Conservation (phyloP, 2,888 invertebrate genomes). For the Sminthurides aquaticus region DNA sequence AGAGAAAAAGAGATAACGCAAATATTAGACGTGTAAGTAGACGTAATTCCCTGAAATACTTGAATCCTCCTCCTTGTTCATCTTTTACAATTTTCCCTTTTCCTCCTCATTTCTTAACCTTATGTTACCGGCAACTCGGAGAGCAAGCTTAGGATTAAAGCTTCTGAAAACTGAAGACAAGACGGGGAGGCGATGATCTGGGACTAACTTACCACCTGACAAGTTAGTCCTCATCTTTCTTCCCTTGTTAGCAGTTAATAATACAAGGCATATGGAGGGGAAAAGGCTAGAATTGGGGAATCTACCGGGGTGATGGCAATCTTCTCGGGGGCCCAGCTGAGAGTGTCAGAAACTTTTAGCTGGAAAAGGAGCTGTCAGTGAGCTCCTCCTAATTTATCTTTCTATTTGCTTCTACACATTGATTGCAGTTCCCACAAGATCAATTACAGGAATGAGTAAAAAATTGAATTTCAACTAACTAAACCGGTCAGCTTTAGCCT, state of each 20-base stretch:
- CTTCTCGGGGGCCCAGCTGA: slow-evolving; percentile 2
- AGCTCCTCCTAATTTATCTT: slow-evolving; percentile 34
- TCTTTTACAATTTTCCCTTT: neutral
- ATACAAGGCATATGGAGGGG: too few species aligned
- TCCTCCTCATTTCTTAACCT: neutral
- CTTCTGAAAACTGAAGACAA: too few species aligned
- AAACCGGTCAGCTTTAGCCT: neutral
- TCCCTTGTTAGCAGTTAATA: neutral
- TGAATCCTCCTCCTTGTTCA: neutral
- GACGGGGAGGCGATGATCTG: too few species aligned
- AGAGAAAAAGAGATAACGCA: too few species aligned
- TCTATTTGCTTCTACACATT: slow-evolving; percentile 15
- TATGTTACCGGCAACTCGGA: too few species aligned
- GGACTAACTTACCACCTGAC: neutral
- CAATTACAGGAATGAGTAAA: slow-evolving; percentile 6
- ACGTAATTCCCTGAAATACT: neutral
- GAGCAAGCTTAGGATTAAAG: too few species aligned
- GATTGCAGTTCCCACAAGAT: slow-evolving; percentile 19
- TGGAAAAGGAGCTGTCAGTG: slow-evolving; percentile 32
- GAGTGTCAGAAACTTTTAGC: slow-evolving; percentile 36
- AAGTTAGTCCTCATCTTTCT: neutral
- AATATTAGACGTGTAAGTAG: neutral
- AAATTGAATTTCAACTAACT: neutral
- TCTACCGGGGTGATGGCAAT: slow-evolving; percentile 5
- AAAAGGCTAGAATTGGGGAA: neutral